Evolutionary conservation across 2,888 invertebrate genomes (phyloP), one percentile per base, ranked within the genome.

Genomic region (Gasteruption jaculator): DNA sequence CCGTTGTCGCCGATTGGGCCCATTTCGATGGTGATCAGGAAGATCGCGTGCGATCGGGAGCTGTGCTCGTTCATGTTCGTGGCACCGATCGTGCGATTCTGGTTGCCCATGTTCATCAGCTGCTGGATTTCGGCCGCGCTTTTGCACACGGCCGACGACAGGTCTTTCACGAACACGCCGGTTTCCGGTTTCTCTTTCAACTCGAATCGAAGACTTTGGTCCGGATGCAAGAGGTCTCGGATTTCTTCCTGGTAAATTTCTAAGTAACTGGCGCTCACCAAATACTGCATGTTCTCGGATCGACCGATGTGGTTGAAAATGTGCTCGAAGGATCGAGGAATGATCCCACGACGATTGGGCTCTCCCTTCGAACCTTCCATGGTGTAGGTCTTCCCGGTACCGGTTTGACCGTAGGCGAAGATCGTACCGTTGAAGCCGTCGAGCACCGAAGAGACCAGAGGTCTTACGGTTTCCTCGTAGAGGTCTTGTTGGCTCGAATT

Each of bases 21-120:
- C 79, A 95, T 94, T 76, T 99, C 99, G 31, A 99, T 86, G 37
- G 94, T 94, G 57, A 99, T 91, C 70, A 95, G 88, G 73, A 99
- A 97, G 53, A 99, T 96, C 39, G 99, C 97, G 75, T 99, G 99
- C 32, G 94, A 94, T 49, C 97, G 77, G 25, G 95, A 95, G 60
- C 94, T 95, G 73, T 96, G 95, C 71, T 94, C 93, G 75, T 99
- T 99, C 95, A 96, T 96, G 71, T 95, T 91, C 38, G 95, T 96
- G 48, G 91, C 85, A 18, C 89, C 97, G 34, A 94, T 86, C n/a
- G 94, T 91, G 58, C 99, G 82, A 73, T 94, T 91, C 58, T 85
- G 81, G 73, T 96, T 95, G 37, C 99, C 99, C 31, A 85, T 77
- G 54, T 83, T 82, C 96, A 99, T 94, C 29, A 95, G 85, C 58